These are phyloP conservation scores for Microcebus ravelobensis DNA, from an alignment of 2,113 vertebrate genomes.

Conservation along the genomic window DNA sequence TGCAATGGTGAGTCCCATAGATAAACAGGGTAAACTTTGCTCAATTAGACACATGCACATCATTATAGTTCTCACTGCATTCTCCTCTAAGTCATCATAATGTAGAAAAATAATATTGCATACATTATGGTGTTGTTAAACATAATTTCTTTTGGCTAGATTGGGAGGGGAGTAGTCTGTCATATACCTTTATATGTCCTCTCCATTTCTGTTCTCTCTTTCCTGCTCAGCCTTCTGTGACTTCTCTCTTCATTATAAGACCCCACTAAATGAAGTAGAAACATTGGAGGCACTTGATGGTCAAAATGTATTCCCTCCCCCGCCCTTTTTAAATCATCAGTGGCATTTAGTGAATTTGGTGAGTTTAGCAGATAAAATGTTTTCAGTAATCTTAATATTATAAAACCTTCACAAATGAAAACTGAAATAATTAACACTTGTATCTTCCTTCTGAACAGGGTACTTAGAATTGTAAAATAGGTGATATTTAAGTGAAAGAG, in stretches of 20 bases:
- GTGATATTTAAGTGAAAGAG: conserved; percentile 20
- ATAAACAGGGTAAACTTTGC: background rate
- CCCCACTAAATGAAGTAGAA: background rate
- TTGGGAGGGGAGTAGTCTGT: background rate
- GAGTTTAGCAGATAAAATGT: background rate
- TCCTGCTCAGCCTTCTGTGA: background rate
- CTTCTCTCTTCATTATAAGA: background rate
- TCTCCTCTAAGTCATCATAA: background rate
- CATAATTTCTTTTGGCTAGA: background rate
- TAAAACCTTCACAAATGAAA: background rate
- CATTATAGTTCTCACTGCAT: background rate
- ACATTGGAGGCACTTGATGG: background rate
- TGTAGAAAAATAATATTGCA: background rate
- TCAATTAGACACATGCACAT: background rate
- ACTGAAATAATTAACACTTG: background rate
- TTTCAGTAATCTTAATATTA: background rate
- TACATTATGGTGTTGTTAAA: background rate
- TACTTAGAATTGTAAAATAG: background rate
- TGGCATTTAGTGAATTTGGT: background rate
- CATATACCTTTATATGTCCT: background rate
- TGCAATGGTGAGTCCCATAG: background rate
- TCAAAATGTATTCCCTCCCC: background rate
- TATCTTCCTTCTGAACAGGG: background rate
- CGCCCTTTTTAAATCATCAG: background rate
- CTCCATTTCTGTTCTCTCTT: background rate